These are phyloP conservation scores for Botia kubotai DNA, from an alignment of 2,797 vertebrate genomes.

Conservation along the genomic window DNA sequence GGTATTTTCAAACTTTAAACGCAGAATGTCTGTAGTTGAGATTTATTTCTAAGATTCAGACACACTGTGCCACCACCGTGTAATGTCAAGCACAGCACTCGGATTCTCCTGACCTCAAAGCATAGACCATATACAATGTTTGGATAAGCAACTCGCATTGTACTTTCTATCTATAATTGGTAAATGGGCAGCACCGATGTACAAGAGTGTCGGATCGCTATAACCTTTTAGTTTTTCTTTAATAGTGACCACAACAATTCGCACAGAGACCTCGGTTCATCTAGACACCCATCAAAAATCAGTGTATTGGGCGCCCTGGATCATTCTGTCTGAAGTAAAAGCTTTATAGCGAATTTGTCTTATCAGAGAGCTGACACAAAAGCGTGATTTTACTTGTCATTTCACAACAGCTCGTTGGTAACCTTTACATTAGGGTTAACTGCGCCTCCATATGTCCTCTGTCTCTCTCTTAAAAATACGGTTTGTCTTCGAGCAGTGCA, in stretches of 20 bases:
- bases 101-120: background rate
- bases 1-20: background rate
- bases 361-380: conserved; percentile 1
- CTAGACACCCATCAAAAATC: background rate
- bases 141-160: background rate
- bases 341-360: background rate
- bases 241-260: conserved; percentile 4
- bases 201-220: background rate
- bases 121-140: background rate
- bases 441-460: background rate
- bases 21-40: background rate
- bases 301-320: background rate
- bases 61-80: background rate
- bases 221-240: background rate
- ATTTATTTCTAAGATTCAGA: background rate
- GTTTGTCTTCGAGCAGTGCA: conserved; percentile 25
- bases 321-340: background rate
- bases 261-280: background rate
- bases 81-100: conserved; percentile 1
- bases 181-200: background rate
- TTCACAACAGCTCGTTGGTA: conserved; percentile 1
- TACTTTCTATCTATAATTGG: background rate
- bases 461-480: background rate
- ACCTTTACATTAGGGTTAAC: conserved; percentile 25
- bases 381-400: conserved; percentile 6